A percentile compares a stretch with the other conserved stretches of the same genome.
Evolutionary conservation across 2,113 vertebrate species (phyloP).

Genomic region (Tor tambroides): DNA sequence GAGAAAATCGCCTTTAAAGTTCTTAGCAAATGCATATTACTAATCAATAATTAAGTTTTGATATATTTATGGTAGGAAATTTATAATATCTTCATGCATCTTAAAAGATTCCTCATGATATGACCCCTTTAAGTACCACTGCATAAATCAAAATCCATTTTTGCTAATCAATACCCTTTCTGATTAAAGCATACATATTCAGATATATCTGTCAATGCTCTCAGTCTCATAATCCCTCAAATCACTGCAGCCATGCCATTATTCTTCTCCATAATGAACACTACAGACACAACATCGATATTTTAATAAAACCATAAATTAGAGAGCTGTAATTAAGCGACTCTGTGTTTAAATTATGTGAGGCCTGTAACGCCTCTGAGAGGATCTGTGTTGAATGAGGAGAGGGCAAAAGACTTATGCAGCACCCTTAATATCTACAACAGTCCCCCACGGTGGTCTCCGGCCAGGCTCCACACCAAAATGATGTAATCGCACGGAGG

Average conservation of each 20-base stretch:
- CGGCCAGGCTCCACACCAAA: slow-evolving; percentile 47
- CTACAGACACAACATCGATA: neutral
- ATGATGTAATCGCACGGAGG: slow-evolving; percentile 62
- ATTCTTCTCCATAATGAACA: neutral
- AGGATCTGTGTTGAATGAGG: slow-evolving; percentile 69
- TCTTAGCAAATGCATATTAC: no score
- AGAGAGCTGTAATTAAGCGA: slow-evolving; percentile 60
- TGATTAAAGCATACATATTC: slow-evolving; percentile 2
- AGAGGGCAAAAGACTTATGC: slow-evolving; percentile 56
- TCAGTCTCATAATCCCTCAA: neutral
- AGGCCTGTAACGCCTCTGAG: slow-evolving; percentile 51
- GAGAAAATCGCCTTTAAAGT: no score
- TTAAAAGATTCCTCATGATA: neutral
- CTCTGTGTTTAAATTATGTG: neutral
- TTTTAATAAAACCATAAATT: neutral
- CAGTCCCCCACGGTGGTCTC: slow-evolving; percentile 16
- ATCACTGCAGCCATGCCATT: slow-evolving; percentile 13
- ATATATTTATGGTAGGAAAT: no score
- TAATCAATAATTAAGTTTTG: no score
- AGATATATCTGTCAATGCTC: neutral
- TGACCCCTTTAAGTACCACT: neutral
- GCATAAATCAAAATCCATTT: neutral
- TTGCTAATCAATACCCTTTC: neutral
- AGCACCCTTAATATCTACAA: slow-evolving; percentile 40
- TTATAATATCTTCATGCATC: no score